These are phyloP conservation scores for Dione vanillae DNA, from an alignment of 2,888 invertebrate genomes.

Conservation along the genomic window DNA sequence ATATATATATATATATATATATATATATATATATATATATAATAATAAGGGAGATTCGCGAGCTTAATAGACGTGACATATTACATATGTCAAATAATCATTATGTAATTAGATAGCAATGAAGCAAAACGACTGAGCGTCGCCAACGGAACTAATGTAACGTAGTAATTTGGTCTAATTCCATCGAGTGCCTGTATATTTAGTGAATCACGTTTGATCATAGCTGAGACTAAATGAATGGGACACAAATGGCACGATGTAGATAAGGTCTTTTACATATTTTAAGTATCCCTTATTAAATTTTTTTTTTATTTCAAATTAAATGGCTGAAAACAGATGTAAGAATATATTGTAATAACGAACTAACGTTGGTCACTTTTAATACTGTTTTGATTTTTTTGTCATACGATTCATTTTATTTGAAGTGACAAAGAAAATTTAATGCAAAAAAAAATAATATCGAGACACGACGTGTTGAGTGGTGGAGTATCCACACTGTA, in stretches of 20 bases:
- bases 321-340: too few species aligned
- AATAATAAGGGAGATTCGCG: not conserved
- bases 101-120: constrained; percentile 34
- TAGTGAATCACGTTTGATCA: constrained; percentile 40
- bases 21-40: not conserved
- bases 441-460: too few species aligned
- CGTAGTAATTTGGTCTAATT: constrained; percentile 41
- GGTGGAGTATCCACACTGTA: too few species aligned
- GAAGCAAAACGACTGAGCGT: constrained; percentile 30
- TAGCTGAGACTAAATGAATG: constrained; percentile 40
- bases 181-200: constrained; percentile 33
- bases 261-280: constrained; percentile 5
- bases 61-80: not conserved
- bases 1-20: not conserved
- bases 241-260: constrained; percentile 31
- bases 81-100: constrained; percentile 5
- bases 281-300: not conserved
- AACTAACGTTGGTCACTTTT: too few species aligned
- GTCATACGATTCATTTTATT: too few species aligned
- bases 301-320: not conserved
- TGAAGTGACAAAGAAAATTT: too few species aligned
- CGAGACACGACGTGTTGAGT: too few species aligned
- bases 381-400: too few species aligned
- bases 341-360: too few species aligned
- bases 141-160: constrained; percentile 36